phyloP scores from a whole-genome alignment of 2,888 invertebrate species.

The Drosophila cyrtoloma region DNA sequence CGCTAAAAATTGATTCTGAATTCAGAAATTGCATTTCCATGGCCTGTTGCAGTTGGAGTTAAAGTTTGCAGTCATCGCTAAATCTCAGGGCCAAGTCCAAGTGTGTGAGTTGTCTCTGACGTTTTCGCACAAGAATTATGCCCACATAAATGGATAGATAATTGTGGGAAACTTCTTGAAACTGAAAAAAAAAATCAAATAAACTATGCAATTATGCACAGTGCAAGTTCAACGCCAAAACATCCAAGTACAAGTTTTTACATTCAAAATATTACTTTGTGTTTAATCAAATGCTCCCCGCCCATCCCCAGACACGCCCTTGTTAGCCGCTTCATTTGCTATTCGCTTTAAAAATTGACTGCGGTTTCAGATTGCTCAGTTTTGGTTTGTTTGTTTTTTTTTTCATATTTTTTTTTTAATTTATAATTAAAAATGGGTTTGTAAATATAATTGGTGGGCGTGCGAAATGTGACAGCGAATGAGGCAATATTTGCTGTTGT shows the following conservation, averaged over 20 bases:
- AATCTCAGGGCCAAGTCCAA: constrained; percentile 52
- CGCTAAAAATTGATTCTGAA: constrained; percentile 36
- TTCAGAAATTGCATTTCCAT: constrained; percentile 37
- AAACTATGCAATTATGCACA: constrained; percentile 70
- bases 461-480: constrained; percentile 54
- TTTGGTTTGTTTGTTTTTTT: constrained; percentile 1
- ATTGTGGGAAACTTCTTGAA: constrained; percentile 64
- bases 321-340: constrained; percentile 67
- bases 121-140: constrained; percentile 67
- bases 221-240: constrained; percentile 70
- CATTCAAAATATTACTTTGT: constrained; percentile 11
- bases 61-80: background rate
- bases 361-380: constrained; percentile 54
- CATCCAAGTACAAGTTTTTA: background rate
- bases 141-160: constrained; percentile 63
- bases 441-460: constrained; percentile 75
- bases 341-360: constrained; percentile 27
- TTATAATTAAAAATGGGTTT: constrained; percentile 74
- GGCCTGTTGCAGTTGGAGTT: constrained; percentile 11
- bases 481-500: constrained; percentile 38
- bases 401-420: constrained; percentile 50
- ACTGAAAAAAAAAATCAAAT: background rate
- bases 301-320: background rate
- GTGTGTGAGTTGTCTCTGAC: constrained; percentile 49
- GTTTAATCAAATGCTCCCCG: background rate